Evolutionary conservation across 2,113 vertebrate genomes (phyloP).

Genomic region (Octodon degus): DNA sequence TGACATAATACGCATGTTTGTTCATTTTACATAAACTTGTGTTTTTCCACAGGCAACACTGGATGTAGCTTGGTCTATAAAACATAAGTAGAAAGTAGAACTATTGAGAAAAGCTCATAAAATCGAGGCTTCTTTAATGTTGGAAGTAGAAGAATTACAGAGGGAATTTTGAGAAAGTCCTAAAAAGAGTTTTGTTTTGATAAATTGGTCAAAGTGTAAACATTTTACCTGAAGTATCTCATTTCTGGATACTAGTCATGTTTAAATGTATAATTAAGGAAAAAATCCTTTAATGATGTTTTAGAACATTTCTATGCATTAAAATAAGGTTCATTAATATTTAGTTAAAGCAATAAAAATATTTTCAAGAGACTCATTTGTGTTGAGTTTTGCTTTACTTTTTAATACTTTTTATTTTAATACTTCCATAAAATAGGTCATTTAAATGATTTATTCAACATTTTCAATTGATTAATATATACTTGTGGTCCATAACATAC

Average conservation of each 20-base stretch:
- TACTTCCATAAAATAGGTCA: conserved; percentile 41
- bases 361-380: conserved; percentile 47
- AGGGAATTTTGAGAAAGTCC: conserved; percentile 47
- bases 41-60: neutral
- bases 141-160: conserved; percentile 9
- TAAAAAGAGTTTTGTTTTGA: neutral
- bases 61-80: neutral
- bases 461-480: neutral
- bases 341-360: conserved; percentile 48
- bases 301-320: conserved; percentile 48
- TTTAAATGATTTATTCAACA: conserved; percentile 8
- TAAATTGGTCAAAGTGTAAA: conserved; percentile 58
- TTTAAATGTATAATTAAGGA: conserved; percentile 38
- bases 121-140: neutral
- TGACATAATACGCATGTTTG: neutral
- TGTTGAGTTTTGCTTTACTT: conserved; percentile 27
- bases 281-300: conserved; percentile 15
- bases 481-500: neutral
- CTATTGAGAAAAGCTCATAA: conserved; percentile 33
- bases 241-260: conserved; percentile 14
- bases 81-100: neutral
- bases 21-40: neutral
- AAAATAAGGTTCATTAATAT: conserved; percentile 22
- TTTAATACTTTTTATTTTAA: conserved; percentile 46
- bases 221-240: conserved; percentile 37